A percentile compares a stretch with the other conserved stretches of the same genome.
Conservation (phyloP, 2,797 vertebrate species). For the Cebuella pygmaea region DNA sequence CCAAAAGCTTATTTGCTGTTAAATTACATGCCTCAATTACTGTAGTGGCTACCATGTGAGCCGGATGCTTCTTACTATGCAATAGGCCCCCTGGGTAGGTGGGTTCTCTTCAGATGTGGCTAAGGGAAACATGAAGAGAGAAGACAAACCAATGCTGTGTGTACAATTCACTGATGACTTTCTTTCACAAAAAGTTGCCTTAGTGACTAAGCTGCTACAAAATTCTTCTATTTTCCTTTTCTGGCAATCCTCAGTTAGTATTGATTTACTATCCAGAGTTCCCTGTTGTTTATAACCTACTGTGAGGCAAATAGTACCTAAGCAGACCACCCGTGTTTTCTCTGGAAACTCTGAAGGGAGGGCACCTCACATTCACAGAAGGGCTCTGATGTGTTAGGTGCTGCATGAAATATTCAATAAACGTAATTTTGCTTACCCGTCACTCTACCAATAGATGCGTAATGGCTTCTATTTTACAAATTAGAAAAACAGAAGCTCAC, state of each 20-base stretch:
- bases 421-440: neutral
- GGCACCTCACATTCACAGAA: neutral
- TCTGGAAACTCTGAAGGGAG: neutral
- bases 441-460: neutral
- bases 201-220: constrained; percentile 56
- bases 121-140: neutral
- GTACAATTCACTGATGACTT: constrained; percentile 50
- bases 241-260: constrained; percentile 15
- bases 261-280: neutral
- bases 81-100: constrained; percentile 31
- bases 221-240: constrained; percentile 53
- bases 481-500: neutral
- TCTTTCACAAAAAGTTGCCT: constrained; percentile 54
- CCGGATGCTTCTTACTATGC: neutral
- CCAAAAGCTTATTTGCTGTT: constrained; percentile 47
- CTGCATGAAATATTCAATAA: neutral
- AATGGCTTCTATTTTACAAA: neutral
- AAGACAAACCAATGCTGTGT: neutral
- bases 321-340: constrained; percentile 39
- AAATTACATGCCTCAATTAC: constrained; percentile 30
- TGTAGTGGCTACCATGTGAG: neutral
- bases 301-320: constrained; percentile 7
- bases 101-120: constrained; percentile 37
- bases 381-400: neutral
- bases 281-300: constrained; percentile 42